These are phyloP conservation scores for Apomyelois bistriatella DNA, from an alignment of 2,888 invertebrate genomes.

Conservation along the genomic window DNA sequence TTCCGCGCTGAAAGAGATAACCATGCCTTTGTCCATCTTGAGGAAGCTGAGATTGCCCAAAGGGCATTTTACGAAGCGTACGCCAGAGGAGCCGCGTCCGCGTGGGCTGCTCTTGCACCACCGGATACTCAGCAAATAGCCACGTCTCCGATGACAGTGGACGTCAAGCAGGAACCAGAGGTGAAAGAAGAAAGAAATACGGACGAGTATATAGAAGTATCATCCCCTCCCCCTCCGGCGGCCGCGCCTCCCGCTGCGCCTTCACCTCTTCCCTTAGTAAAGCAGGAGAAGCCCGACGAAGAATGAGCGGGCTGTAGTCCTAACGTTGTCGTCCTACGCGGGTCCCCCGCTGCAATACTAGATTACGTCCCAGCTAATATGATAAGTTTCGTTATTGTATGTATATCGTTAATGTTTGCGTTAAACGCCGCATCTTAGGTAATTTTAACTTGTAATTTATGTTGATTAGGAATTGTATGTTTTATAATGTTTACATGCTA, in stretches of 20 bases:
- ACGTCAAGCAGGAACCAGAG: constrained; percentile 61
- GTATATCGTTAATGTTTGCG: constrained; percentile 63
- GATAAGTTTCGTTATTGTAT: constrained; percentile 52
- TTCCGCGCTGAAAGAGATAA: constrained; percentile 95
- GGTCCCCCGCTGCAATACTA: constrained; percentile 74
- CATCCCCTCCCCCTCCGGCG: constrained; percentile 57
- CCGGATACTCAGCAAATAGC: constrained; percentile 33
- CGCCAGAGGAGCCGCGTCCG: constrained; percentile 65
- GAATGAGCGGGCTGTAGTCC: constrained; percentile 40
- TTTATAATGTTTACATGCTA: constrained; percentile 75
- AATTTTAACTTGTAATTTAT: constrained; percentile 49
- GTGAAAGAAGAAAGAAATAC: constrained; percentile 67
- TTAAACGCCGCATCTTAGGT: constrained; percentile 67
- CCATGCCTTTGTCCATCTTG: constrained; percentile 83
- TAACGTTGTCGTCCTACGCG: constrained; percentile 68
- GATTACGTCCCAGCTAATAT: constrained; percentile 72
- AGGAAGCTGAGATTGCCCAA: constrained; percentile 75
- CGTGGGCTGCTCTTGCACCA: constrained; percentile 68
- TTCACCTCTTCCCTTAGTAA: constrained; percentile 47
- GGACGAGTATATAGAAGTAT: constrained; percentile 76
- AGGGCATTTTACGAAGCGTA: constrained; percentile 72
- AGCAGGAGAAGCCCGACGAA: constrained; percentile 67
- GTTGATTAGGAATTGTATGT: constrained; percentile 64
- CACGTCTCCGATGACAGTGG: constrained; percentile 28
- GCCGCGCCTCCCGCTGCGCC: constrained; percentile 33